Evolutionary conservation across 2,113 vertebrate species (phyloP), one percentile per base, ranked within the genome.

Genomic region (Ceuthmochares aereus): DNA sequence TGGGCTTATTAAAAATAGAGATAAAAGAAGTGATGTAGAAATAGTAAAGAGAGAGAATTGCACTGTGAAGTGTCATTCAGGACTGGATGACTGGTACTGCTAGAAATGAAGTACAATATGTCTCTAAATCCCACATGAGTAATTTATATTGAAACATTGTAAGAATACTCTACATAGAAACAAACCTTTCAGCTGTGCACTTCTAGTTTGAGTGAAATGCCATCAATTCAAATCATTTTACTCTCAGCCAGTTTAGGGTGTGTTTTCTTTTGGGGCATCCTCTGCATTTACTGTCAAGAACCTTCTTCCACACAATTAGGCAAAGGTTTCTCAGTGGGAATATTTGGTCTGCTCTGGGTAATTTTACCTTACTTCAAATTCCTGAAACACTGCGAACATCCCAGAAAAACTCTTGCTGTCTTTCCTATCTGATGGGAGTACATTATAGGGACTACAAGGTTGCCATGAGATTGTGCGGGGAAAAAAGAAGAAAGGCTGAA

Each of bases 1-100:
- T 80, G 25, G 4, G 12, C 67, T 92, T 90, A 86, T 93, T 92
- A 80, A 93, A 94, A 88, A 78, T 49, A 94, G 56, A 59, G 6
- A 52, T 88, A 83, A 29, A 47, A 16, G 17, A 76, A 68, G 5
- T 64, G 42, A 26, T 90, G 32, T 47, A 88, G 26, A 52, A 94
- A 68, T 66, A 91, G 37, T 32, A 80, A 45, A 82, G 36, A 76
- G 42, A 55, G n/a, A 54, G 40, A 43, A 66, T 91, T 84, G 56
- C 27, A 37, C 47, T 80, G 75, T 63, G 15, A 72, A 79, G 16
- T 66, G 26, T 66, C 45, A 47, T 79, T 87, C 58, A 75, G 93
- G 82, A 51, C 72, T 87, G 22, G n/a, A 51, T 77, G 42, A 58
- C 83, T 94, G 29, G 22, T 94, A 87, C 75, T 95, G 72, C 72